phyloP scores from a whole-genome alignment of 2,797 vertebrate species.

The Onychomys arenicola region DNA sequence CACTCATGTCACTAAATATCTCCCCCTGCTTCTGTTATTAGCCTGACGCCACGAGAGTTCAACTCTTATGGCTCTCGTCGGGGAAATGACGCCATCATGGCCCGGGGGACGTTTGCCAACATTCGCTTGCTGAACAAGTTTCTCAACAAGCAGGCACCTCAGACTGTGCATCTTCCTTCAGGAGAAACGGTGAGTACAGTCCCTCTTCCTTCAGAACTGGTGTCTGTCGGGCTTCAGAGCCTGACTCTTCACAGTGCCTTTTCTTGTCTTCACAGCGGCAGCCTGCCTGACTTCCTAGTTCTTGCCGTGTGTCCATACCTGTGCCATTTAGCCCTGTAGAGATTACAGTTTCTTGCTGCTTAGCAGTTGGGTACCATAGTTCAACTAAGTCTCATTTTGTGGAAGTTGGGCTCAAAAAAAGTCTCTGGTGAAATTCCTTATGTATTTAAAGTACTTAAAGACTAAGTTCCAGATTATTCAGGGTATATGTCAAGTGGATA shows the following conservation, averaged over 20 bases:
- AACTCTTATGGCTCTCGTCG: constrained; percentile 98
- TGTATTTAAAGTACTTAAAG: not conserved
- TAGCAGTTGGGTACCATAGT: not conserved
- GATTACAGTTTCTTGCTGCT: not conserved
- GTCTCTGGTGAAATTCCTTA: not conserved
- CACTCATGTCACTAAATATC: not conserved
- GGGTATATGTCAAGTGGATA: constrained; percentile 1
- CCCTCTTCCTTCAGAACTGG: not conserved
- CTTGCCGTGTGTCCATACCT: not conserved
- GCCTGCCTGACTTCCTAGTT: not conserved
- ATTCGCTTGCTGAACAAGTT: constrained; percentile 98
- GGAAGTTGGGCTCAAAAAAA: not conserved
- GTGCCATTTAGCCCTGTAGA: not conserved
- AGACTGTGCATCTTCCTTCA: constrained; percentile 94
- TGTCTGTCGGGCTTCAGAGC: not conserved
- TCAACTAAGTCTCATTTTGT: not conserved
- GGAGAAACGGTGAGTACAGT: constrained; percentile 91
- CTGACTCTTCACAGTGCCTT: not conserved
- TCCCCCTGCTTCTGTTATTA: constrained; percentile 77
- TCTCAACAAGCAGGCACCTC: constrained; percentile 95
- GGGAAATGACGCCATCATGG: constrained; percentile 98
- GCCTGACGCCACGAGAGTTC: constrained; percentile 94
- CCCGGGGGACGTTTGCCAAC: constrained; percentile 97
- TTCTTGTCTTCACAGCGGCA: not conserved
- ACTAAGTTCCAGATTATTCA: constrained; percentile 7